phyloP scores from a whole-genome alignment of 2,888 invertebrate species.

The Lottia scabra region DNA sequence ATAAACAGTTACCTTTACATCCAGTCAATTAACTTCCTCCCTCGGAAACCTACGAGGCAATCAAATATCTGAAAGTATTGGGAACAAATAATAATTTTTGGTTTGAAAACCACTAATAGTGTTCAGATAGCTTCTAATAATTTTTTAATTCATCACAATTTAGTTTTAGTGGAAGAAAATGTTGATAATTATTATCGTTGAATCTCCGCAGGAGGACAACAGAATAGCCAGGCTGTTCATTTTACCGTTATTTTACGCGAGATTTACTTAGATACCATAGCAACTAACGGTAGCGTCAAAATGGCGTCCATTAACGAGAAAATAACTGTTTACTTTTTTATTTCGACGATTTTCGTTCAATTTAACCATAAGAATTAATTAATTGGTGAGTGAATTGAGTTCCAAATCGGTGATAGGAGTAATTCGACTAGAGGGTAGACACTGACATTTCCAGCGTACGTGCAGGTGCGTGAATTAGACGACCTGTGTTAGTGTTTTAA shows the following conservation, averaged over 20 bases:
- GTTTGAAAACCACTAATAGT: too few species aligned
- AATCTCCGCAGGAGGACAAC: background rate
- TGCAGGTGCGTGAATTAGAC: too few species aligned
- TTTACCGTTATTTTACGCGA: background rate
- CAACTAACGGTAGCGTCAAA: conserved; percentile 16
- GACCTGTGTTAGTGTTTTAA: too few species aligned
- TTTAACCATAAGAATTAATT: background rate
- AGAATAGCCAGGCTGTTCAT: conserved; percentile 2
- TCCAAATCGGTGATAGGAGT: too few species aligned
- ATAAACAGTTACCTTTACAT: conserved; percentile 26
- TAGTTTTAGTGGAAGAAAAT: too few species aligned
- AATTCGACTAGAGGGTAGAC: too few species aligned
- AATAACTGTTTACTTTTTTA: background rate
- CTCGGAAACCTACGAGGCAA: background rate
- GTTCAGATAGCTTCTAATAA: too few species aligned
- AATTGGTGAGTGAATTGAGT: too few species aligned
- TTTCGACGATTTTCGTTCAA: background rate
- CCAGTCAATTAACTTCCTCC: conserved; percentile 8
- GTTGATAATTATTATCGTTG: background rate
- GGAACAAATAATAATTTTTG: too few species aligned
- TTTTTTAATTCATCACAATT: too few species aligned
- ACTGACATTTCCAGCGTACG: too few species aligned
- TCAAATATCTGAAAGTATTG: background rate
- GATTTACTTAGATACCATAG: conserved; percentile 11
- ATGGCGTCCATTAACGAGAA: conserved; percentile 9